Conservation (phyloP, 2,888 invertebrate species). For the Eupeodes latifasciatus region DNA sequence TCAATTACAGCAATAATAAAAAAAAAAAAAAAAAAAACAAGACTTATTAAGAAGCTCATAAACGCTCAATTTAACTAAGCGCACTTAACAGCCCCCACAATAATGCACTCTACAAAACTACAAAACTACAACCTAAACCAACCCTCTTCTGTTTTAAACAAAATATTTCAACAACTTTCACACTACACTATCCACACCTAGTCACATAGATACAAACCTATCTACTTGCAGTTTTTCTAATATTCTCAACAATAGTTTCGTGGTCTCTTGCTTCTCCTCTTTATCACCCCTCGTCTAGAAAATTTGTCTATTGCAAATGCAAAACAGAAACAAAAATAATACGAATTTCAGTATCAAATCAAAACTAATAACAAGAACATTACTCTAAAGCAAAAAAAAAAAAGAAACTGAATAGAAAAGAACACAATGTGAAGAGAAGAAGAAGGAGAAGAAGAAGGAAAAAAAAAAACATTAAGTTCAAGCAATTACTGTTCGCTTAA, state of each 20-base stretch:
- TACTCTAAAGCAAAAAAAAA: constrained; percentile 23
- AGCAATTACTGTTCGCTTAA: constrained; percentile 66
- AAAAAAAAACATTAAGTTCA: constrained; percentile 52
- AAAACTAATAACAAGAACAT: constrained; percentile 71
- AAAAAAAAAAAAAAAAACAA: not conserved
- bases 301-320: constrained; percentile 56
- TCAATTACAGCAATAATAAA: constrained; percentile 43
- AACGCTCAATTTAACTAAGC: constrained; percentile 64
- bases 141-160: constrained; percentile 1
- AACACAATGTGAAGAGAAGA: constrained; percentile 37
- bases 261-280: not conserved
- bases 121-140: not conserved
- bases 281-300: not conserved
- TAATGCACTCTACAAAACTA: not conserved
- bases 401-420: constrained; percentile 58
- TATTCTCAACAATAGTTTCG: constrained; percentile 53
- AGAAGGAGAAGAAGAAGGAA: not conserved
- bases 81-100: constrained; percentile 49
- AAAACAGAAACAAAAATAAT: constrained; percentile 16
- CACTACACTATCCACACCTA: constrained; percentile 1
- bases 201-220: too few species aligned
- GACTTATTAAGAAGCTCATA: constrained; percentile 43
- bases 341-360: constrained; percentile 75
- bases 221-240: constrained; percentile 44
- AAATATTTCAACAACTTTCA: constrained; percentile 49